phyloP scores from a whole-genome alignment of 2,113 vertebrate species.

The Elachura formosa region DNA sequence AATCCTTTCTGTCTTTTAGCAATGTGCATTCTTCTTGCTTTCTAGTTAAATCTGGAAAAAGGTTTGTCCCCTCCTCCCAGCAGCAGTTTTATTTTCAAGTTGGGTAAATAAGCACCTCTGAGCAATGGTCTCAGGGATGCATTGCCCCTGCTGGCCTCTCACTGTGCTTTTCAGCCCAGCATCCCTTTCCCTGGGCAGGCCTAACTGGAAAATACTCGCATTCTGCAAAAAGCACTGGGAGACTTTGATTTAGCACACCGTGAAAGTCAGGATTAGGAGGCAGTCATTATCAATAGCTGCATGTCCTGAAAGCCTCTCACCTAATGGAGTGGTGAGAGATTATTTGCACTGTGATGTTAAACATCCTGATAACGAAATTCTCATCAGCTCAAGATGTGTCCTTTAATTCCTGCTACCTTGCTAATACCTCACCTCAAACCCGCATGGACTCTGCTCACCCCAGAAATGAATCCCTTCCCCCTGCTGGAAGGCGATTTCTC shows the following conservation, averaged over 20 bases:
- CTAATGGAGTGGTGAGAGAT: background rate
- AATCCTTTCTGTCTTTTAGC: background rate
- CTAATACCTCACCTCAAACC: background rate
- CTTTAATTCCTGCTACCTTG: conserved; percentile 17
- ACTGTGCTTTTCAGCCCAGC: background rate
- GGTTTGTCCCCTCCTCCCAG: background rate
- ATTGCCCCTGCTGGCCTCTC: background rate
- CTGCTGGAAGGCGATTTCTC: background rate
- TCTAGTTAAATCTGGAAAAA: background rate
- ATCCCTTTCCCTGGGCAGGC: background rate
- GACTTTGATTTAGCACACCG: background rate
- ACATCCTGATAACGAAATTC: background rate
- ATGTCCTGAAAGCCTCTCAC: background rate
- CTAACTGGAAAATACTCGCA: background rate
- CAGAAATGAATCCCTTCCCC: background rate
- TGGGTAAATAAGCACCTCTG: background rate
- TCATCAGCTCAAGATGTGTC: background rate
- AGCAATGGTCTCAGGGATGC: background rate
- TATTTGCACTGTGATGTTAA: conserved; percentile 17
- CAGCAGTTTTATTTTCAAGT: background rate
- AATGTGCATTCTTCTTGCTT: background rate
- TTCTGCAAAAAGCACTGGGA: background rate
- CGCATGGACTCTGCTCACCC: background rate
- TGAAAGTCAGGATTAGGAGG: background rate
- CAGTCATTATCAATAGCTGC: background rate